Evolutionary conservation across 2,888 invertebrate genomes (phyloP).

Genomic region (Eristalis arbustorum): DNA sequence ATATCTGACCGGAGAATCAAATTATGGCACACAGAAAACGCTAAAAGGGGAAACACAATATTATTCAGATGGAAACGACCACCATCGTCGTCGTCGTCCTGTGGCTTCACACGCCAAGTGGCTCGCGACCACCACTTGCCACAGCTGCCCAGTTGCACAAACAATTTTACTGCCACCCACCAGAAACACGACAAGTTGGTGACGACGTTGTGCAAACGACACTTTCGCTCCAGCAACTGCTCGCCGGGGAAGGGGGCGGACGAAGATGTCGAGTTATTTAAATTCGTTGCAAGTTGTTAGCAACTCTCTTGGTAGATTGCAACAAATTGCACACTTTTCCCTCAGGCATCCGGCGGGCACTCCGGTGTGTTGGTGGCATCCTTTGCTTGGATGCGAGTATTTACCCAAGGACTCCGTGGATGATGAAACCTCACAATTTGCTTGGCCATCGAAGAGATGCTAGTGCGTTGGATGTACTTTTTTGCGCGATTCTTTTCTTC

Average conservation of each 20-base stretch:
- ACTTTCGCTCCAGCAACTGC: neutral
- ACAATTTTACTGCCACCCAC: neutral
- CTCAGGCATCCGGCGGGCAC: neutral
- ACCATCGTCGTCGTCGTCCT: conserved; percentile 12
- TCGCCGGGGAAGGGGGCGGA: neutral
- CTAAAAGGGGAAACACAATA: neutral
- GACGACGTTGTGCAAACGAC: neutral
- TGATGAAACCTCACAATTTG: neutral
- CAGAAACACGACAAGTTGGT: neutral
- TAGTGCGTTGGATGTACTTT: neutral
- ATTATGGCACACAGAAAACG: conserved; percentile 15
- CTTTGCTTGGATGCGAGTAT: neutral
- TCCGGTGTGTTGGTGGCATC: neutral
- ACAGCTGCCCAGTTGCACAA: neutral
- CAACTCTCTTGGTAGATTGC: neutral
- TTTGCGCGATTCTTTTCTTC: neutral
- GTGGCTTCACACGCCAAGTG: neutral
- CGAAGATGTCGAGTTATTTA: neutral
- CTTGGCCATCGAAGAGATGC: neutral
- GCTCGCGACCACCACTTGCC: neutral
- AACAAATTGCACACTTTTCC: conserved; percentile 4
- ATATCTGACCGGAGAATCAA: conserved; percentile 41
- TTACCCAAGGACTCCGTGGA: neutral
- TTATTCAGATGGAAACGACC: neutral
- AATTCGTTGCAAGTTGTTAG: conserved; percentile 12